phyloP scores from a whole-genome alignment of 2,888 invertebrate species.

The Thyatira batis region DNA sequence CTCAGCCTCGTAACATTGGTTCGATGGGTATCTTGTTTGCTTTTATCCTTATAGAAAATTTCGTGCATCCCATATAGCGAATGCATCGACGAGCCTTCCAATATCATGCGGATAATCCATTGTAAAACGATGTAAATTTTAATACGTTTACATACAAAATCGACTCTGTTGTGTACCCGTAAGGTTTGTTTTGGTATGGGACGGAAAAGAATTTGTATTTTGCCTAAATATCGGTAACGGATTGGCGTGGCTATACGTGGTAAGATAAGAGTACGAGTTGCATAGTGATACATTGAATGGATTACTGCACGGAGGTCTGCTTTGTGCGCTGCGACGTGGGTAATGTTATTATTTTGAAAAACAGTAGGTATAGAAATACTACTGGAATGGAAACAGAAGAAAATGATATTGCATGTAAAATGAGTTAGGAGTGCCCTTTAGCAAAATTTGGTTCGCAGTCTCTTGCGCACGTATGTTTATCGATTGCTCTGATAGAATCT shows the following conservation, averaged over 20 bases:
- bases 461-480: not conserved
- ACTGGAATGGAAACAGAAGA: slow-evolving; percentile 10
- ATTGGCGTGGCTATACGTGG: slow-evolving; percentile 72
- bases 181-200: slow-evolving; percentile 49
- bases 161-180: slow-evolving; percentile 35
- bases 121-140: slow-evolving; percentile 71
- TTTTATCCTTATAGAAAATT: slow-evolving; percentile 82
- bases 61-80: slow-evolving; percentile 79
- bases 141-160: slow-evolving; percentile 34
- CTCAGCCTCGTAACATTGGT: slow-evolving; percentile 61
- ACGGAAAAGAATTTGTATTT: slow-evolving; percentile 66
- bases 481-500: not conserved
- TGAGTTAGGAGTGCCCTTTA: slow-evolving; percentile 23
- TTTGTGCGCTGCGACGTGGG: slow-evolving; percentile 43
- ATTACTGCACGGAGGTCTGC: slow-evolving; percentile 64
- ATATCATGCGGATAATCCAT: slow-evolving; percentile 77
- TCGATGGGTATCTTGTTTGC: slow-evolving; percentile 80
- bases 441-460: not conserved
- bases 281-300: slow-evolving; percentile 77
- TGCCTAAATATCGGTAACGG: slow-evolving; percentile 80
- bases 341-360: slow-evolving; percentile 38
- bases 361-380: slow-evolving; percentile 23
- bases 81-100: slow-evolving; percentile 79
- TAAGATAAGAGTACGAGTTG: slow-evolving; percentile 70
- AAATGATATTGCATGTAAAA: slow-evolving; percentile 6